A percentile compares a stretch with the other conserved stretches of the same genome.
phyloP scores from a whole-genome alignment of 2,888 invertebrate genomes.

The Villa cingulata region DNA sequence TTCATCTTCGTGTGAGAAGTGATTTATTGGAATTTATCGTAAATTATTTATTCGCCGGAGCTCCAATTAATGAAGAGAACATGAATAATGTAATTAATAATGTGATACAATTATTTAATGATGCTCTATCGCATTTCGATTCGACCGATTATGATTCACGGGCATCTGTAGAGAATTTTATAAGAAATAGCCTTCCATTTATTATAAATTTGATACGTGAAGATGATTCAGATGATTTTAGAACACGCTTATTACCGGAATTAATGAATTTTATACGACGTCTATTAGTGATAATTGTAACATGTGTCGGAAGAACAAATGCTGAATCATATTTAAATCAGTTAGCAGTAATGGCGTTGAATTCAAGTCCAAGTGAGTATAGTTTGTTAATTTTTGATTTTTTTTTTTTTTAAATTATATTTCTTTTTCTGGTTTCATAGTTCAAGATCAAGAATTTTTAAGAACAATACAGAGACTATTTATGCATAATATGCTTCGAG shows the following conservation, averaged over 20 bases:
- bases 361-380: constrained; percentile 17
- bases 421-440: not conserved
- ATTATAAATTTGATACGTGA: constrained; percentile 24
- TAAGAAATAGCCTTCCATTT: constrained; percentile 25
- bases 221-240: constrained; percentile 23
- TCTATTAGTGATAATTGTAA: constrained; percentile 27
- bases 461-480: constrained; percentile 9
- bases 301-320: constrained; percentile 29
- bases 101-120: constrained; percentile 26
- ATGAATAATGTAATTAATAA: constrained; percentile 25
- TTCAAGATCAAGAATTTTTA: constrained; percentile 8
- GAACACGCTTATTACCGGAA: constrained; percentile 23
- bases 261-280: constrained; percentile 26
- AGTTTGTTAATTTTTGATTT: too few relatives aligned
- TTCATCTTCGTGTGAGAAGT: constrained; percentile 21
- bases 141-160: constrained; percentile 29
- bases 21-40: constrained; percentile 26
- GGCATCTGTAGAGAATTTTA: constrained; percentile 29
- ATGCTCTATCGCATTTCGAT: constrained; percentile 29
- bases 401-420: not conserved
- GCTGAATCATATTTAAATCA: constrained; percentile 30
- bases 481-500: constrained; percentile 7
- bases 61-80: constrained; percentile 24
- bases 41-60: constrained; percentile 24
- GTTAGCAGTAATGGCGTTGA: constrained; percentile 23